Evolutionary conservation across 2,888 invertebrate genomes (phyloP).

Genomic region (Magallana nippona): DNA sequence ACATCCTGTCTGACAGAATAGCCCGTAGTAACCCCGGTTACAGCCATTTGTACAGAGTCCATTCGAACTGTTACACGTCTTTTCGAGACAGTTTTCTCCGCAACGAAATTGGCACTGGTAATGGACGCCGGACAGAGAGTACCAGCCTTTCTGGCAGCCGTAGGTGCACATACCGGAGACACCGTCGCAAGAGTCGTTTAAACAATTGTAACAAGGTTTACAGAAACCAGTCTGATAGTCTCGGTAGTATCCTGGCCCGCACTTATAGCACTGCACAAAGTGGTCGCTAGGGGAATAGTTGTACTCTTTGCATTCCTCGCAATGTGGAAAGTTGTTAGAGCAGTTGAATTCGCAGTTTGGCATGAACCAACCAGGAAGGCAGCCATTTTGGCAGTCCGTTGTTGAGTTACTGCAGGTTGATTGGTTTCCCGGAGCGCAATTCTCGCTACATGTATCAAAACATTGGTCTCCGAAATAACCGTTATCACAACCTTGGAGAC

Average conservation of each 20-base stretch:
- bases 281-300: not conserved
- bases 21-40: conserved; percentile 3
- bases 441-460: conserved; percentile 39
- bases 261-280: conserved; percentile 2
- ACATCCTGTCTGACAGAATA: not conserved
- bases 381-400: conserved; percentile 41
- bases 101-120: conserved; percentile 13
- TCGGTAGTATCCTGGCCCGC: conserved; percentile 29
- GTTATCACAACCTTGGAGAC: conserved; percentile 37
- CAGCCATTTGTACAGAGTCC: conserved; percentile 34
- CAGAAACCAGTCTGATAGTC: conserved; percentile 1
- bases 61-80: not conserved
- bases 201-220: conserved; percentile 32
- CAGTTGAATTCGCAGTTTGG: conserved; percentile 44
- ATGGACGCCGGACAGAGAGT: not conserved
- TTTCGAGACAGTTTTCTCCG: conserved; percentile 22
- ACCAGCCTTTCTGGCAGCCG: conserved; percentile 36
- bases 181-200: conserved; percentile 34
- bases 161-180: conserved; percentile 8
- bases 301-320: conserved; percentile 39
- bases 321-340: conserved; percentile 38
- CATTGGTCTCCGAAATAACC: conserved; percentile 43
- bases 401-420: conserved; percentile 34
- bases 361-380: conserved; percentile 40
- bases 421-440: conserved; percentile 38